These are phyloP conservation scores for Pseudomyrmex flavicornis DNA, from an alignment of 1,140 invertebrate species.

Conservation along the genomic window DNA sequence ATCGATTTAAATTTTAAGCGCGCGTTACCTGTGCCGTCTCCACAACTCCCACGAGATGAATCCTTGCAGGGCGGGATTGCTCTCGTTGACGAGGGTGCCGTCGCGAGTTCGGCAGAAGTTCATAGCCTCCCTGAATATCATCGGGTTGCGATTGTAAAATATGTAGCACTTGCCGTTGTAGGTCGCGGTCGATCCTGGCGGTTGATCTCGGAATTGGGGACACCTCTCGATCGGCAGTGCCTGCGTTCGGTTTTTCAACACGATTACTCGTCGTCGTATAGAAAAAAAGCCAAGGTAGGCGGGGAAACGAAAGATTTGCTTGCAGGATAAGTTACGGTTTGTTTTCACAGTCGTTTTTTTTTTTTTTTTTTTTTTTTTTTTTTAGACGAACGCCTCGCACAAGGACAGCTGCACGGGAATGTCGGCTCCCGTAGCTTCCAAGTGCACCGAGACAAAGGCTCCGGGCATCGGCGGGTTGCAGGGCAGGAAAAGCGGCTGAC, in stretches of 20 bases:
- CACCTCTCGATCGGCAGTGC: conserved; percentile 96
- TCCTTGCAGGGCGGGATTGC: conserved; percentile 96
- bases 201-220: conserved; percentile 96
- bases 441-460: conserved; percentile 96
- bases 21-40: conserved; percentile 91
- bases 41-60: conserved; percentile 98
- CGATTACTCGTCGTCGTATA: background rate
- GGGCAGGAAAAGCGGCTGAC: conserved; percentile 95
- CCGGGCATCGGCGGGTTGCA: conserved; percentile 98
- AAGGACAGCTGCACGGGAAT: conserved; percentile 92
- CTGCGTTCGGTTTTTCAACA: conserved; percentile 72
- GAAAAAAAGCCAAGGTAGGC: background rate
- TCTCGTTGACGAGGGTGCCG: conserved; percentile 95
- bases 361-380: no score
- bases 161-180: conserved; percentile 99
- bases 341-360: background rate
- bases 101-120: conserved; percentile 91
- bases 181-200: conserved; percentile 95
- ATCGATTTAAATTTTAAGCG: background rate
- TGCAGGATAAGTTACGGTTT: background rate
- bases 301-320: background rate
- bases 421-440: conserved; percentile 88
- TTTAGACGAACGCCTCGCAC: conserved; percentile 97
- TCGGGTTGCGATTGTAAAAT: conserved; percentile 95
- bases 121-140: conserved; percentile 92